A percentile compares a stretch with the other conserved stretches of the same genome.
Conservation (phyloP, 2,797 vertebrate genomes). For the Malurus splendens region DNA sequence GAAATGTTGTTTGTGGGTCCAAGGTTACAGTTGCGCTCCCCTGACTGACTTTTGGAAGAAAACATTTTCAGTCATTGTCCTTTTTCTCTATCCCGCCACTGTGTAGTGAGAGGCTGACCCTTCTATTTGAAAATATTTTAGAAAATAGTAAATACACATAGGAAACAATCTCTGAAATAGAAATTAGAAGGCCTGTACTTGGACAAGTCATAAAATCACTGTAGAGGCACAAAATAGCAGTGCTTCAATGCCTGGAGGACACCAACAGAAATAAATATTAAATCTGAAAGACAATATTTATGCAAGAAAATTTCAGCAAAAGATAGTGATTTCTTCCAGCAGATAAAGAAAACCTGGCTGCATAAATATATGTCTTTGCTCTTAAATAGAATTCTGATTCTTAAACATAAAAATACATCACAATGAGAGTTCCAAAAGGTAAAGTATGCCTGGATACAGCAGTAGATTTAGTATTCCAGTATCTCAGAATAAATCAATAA, state of each 20-base stretch:
- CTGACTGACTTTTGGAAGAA: background rate
- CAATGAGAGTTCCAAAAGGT: slow-evolving; percentile 30
- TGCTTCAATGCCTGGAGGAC: background rate
- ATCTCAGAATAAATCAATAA: slow-evolving; percentile 68
- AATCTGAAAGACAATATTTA: background rate
- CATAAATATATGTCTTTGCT: background rate
- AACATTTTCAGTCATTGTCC: background rate
- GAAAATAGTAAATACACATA: background rate
- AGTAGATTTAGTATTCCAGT: slow-evolving; percentile 57
- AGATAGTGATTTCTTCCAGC: background rate
- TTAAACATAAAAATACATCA: slow-evolving; percentile 25
- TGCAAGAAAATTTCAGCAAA: background rate
- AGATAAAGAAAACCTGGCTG: background rate
- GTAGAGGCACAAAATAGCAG: background rate
- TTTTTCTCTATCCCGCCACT: background rate
- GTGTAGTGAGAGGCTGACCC: background rate
- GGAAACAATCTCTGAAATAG: background rate
- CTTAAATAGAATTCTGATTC: slow-evolving; percentile 27
- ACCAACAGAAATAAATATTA: background rate
- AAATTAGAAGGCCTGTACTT: background rate
- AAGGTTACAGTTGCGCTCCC: background rate
- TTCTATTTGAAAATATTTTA: slow-evolving; percentile 6
- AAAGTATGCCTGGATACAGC: slow-evolving; percentile 40
- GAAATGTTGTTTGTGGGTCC: background rate
- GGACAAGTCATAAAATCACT: background rate